Percentiles rank a stretch among this genome's conserved stretches.
Evolutionary conservation across 2,797 vertebrate species (phyloP).

Genomic region (Sarcoramphus papa): DNA sequence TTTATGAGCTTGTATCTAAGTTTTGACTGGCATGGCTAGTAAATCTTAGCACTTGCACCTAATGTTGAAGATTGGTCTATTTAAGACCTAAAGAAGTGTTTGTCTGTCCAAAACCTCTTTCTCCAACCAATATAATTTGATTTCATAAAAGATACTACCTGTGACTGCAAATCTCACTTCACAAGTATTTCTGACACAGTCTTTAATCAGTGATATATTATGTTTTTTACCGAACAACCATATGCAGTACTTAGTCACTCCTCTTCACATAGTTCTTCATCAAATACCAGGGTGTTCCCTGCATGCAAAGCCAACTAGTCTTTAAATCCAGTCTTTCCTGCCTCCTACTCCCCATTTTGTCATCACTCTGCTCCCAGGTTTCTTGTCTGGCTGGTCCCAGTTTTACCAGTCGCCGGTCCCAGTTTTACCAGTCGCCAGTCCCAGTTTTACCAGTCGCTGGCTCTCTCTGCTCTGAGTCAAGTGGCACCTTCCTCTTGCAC

Average conservation of each 20-base stretch:
- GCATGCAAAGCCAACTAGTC: background rate
- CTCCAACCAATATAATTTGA: background rate
- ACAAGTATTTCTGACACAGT: background rate
- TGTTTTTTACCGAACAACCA: background rate
- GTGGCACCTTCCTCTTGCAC: background rate
- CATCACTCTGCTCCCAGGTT: background rate
- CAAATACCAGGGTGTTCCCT: background rate
- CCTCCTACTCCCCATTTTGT: background rate
- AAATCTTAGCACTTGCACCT: background rate
- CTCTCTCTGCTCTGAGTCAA: background rate
- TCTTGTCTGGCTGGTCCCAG: background rate
- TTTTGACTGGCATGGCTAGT: background rate
- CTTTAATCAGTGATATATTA: background rate
- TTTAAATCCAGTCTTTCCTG: background rate
- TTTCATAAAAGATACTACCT: background rate
- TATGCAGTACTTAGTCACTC: background rate
- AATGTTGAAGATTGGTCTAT: background rate
- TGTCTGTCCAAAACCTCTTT: background rate
- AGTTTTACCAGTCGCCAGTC: background rate
- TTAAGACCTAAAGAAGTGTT: background rate
- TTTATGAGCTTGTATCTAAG: background rate
- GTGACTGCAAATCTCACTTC: background rate
- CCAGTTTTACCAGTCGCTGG: background rate
- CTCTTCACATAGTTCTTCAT: background rate
- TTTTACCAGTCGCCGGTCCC: background rate